A percentile compares a stretch with the other conserved stretches of the same genome.
Evolutionary conservation across 92 coral and sea anemone species (phyloP).

Genomic region (Epizoanthus ramosus): DNA sequence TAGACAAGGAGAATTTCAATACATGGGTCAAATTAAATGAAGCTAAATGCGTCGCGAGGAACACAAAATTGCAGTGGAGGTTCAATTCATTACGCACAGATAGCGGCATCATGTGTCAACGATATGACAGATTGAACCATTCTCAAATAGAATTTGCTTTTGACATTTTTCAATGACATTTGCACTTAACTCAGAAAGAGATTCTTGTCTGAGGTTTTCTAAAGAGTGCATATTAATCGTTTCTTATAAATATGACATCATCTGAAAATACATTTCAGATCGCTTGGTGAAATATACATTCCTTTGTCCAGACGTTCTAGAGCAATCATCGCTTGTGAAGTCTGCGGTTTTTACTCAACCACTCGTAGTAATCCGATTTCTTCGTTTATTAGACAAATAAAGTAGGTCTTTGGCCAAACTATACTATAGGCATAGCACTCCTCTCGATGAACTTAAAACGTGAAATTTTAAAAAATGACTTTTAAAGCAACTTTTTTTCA

Average conservation of each 20-base stretch:
- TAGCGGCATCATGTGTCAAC: constrained; percentile 27
- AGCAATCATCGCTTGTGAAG: not conserved
- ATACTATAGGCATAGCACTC: no score
- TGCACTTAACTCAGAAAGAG: constrained; percentile 1
- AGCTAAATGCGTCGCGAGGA: not conserved
- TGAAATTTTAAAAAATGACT: no score
- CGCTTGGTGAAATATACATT: not conserved
- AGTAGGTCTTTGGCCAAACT: not conserved
- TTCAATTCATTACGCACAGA: not conserved
- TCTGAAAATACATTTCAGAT: not conserved
- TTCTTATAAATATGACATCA: not conserved
- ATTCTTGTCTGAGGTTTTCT: not conserved
- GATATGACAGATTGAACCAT: constrained; percentile 10
- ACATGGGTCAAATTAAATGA: not conserved
- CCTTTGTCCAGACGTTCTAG: constrained; percentile 1
- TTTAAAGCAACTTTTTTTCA: no score
- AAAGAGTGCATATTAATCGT: not conserved
- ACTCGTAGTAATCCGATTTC: constrained; percentile 21
- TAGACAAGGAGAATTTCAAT: not conserved
- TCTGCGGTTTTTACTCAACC: not conserved
- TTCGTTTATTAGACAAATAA: not conserved
- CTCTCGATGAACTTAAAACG: no score
- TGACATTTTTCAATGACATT: constrained; percentile 10
- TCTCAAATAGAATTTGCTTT: constrained; percentile 5
- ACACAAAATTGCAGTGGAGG: not conserved